Evolutionary conservation across 2,888 invertebrate species (phyloP), one percentile per base, ranked within the genome.

Genomic region (Drosophila anomelani): DNA sequence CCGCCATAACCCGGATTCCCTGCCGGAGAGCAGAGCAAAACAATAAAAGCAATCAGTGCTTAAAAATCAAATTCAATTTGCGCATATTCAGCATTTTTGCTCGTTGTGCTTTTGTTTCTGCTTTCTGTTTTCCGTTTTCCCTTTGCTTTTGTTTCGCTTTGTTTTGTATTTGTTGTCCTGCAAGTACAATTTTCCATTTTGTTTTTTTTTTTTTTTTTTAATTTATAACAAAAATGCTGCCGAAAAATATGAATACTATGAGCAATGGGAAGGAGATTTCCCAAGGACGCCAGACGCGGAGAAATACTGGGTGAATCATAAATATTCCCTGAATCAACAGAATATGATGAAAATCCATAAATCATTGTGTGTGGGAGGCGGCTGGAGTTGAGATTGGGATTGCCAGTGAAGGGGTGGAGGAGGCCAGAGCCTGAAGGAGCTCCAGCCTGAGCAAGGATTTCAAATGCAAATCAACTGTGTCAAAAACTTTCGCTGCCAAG

Each of bases 341-440:
- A 90, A 90, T 84, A 90, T 90, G 90, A 90, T 90, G 82, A 90
- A 88, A 87, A 90, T 85, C 90, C 89, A 90, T 90, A 90, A 90
- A 90, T 90, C 90, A 91, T 90, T 81, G 81, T 81, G 73, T 43
- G 47, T 62, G 57, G 4, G 46, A n/a, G 29, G 44, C 26, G 26
- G 26, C 26, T 26, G 26, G 26, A 26, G 71, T 70, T 58, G 72
- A 41, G 58, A 36, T 34, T 29, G 39, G 59, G 26, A 36, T 44
- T 54, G 58, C 51, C 53, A 36, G 36, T 20, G 44, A 20, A 15
- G 9, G 15, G 15, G 20, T 20, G 41, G 15, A 23, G 4, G 29
- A 29, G 29, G 29, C 20, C 20, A 20, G 20, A 56, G 47, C 36
- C 38, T 10, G n/a, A n/a, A 32, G 26, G 39, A 26, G 41, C 47